A percentile compares a stretch with the other conserved stretches of the same genome.
Conservation (phyloP, 2,797 vertebrate genomes). For the Anabacerthia variegaticeps region DNA sequence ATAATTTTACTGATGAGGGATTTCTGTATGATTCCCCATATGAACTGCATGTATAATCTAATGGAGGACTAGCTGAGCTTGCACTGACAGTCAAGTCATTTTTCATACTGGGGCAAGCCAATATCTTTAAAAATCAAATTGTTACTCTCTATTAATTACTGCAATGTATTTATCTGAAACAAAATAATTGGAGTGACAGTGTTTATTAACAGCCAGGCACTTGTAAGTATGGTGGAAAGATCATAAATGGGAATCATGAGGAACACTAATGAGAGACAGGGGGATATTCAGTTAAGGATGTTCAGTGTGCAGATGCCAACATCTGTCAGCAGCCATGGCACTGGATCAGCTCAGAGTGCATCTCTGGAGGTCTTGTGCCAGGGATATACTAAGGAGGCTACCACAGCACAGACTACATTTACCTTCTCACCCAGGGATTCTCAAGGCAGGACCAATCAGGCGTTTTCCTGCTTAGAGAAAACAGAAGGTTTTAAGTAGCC, state of each 20-base stretch:
- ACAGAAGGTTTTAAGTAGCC: background rate
- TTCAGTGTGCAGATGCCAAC: background rate
- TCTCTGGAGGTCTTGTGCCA: background rate
- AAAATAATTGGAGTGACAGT: background rate
- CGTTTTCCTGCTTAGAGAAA: background rate
- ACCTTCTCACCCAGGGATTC: background rate
- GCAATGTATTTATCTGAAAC: background rate
- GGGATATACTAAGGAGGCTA: background rate
- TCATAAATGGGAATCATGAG: background rate
- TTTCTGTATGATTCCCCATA: conserved; percentile 14
- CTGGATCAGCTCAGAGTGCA: background rate
- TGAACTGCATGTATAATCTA: background rate
- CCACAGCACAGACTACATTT: background rate
- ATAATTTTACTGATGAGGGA: conserved; percentile 47
- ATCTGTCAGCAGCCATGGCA: background rate
- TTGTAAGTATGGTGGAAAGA: background rate
- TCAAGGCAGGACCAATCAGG: background rate
- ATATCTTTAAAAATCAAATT: conserved; percentile 7
- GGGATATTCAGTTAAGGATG: background rate
- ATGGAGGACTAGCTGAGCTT: background rate
- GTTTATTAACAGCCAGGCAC: conserved; percentile 2
- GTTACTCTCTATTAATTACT: conserved; percentile 41
- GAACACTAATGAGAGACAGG: background rate
- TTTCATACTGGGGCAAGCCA: background rate
- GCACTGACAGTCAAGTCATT: background rate